These are phyloP conservation scores for Solea solea DNA, from an alignment of 2,113 vertebrate genomes.

Conservation along the genomic window DNA sequence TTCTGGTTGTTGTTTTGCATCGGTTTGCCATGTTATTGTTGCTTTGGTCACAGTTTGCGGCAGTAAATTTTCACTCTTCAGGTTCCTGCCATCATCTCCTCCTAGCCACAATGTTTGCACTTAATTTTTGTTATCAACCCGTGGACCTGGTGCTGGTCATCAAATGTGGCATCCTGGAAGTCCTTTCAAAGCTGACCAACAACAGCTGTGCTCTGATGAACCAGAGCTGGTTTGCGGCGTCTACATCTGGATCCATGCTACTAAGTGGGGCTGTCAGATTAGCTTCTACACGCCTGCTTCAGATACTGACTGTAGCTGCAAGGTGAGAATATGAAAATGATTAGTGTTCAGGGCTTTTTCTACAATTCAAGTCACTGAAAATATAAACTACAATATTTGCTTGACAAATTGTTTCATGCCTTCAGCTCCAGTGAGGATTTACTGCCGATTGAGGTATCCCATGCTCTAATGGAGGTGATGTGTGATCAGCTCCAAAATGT, in stretches of 20 bases:
- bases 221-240: constrained; percentile 82
- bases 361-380: background rate
- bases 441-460: constrained; percentile 80
- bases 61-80: constrained; percentile 30
- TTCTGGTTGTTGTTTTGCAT: background rate
- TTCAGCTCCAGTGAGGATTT: constrained; percentile 80
- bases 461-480: constrained; percentile 85
- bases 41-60: background rate
- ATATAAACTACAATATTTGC: background rate
- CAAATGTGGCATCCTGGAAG: constrained; percentile 80
- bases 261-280: constrained; percentile 78
- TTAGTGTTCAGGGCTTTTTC: background rate
- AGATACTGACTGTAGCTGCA: constrained; percentile 82
- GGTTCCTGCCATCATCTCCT: constrained; percentile 83
- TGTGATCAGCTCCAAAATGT: constrained; percentile 81
- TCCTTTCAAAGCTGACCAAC: constrained; percentile 80
- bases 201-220: constrained; percentile 81
- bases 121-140: constrained; percentile 83
- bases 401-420: background rate
- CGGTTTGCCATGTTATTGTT: too few species aligned
- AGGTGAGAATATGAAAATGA: constrained; percentile 67
- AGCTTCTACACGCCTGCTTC: constrained; percentile 80
- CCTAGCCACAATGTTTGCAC: constrained; percentile 82
- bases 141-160: constrained; percentile 81
- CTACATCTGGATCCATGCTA: constrained; percentile 73